Evolutionary conservation across 2,113 vertebrate species (phyloP), one percentile per base, ranked within the genome.

Genomic region (Ranitomeya imitator): DNA sequence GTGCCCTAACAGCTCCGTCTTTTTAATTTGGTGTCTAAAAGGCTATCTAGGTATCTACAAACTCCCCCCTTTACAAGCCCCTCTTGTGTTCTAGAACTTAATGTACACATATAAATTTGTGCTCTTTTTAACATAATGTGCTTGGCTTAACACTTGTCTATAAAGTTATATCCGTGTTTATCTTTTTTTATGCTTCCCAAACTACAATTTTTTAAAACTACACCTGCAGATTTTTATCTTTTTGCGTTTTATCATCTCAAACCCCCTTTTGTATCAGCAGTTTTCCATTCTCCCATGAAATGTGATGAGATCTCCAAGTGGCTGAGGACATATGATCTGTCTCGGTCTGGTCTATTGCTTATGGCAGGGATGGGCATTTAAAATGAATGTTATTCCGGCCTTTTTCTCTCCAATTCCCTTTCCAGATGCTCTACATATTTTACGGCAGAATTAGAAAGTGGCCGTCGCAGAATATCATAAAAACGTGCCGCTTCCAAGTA

Each of bases 151-250:
- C 91, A 89, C 90, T 91, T 92, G 79, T 90, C 90, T 6, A 0
- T 91, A 80, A 90, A 91, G 90, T 91, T 84, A 90, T 54, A 89
- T 90, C 89, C 79, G 90, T 91, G 92, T 91, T 92, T 90, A 93
- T 89, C 76, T 89, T 90, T 88, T 88, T 94, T 95, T 95, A 92
- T 94, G 93, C 94, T 95, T 93, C 93, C 92, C 91, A 85, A 90
- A 93, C 90, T 86, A 65, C 60, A 90, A 93, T 93, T 93, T 76
- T 92, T 93, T 92, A 90, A 93, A 94, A 92, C 94, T 93, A 92
- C 93, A 95, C 94, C 94, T 95, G 95, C 95, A 96, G 94, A 95
- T 95, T 94, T 95, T 95, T 95, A 96, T 96, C 95, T 95, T 45
- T 45, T 91, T 91, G 92, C 90, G 91, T 95, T 93, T 93, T 94